Evolutionary conservation across 2,797 vertebrate genomes (phyloP).

Genomic region (Argyrosomus regius): DNA sequence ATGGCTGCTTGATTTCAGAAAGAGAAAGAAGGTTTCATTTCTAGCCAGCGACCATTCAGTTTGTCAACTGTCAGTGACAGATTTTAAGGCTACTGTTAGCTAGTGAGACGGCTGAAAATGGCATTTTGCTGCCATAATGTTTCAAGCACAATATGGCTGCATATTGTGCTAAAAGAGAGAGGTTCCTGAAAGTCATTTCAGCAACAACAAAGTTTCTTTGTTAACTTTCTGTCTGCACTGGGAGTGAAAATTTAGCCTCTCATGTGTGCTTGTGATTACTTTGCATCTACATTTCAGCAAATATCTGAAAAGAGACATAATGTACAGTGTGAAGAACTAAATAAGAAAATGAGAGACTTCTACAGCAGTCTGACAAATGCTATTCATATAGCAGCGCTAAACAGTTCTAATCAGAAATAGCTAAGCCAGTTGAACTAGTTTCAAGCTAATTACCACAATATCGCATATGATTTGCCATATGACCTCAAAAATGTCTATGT

Average conservation of each 20-base stretch:
- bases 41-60: neutral
- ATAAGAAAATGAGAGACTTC: too few species aligned
- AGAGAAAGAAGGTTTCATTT: neutral
- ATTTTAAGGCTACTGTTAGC: neutral
- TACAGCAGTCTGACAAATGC: too few species aligned
- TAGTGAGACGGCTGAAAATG: neutral
- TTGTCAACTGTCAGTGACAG: neutral
- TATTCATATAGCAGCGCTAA: too few species aligned
- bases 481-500: neutral
- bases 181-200: neutral
- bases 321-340: too few species aligned
- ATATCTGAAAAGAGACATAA: too few species aligned
- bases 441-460: too few species aligned
- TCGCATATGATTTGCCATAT: neutral
- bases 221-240: too few species aligned
- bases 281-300: too few species aligned
- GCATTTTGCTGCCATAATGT: neutral
- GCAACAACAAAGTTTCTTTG: neutral
- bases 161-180: neutral
- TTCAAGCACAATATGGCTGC: neutral
- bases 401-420: too few species aligned
- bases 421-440: too few species aligned
- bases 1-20: neutral
- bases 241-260: too few species aligned
- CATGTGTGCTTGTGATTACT: too few species aligned